These are phyloP conservation scores for Cololabis saira DNA, from an alignment of 2,113 vertebrate genomes.

Conservation along the genomic window DNA sequence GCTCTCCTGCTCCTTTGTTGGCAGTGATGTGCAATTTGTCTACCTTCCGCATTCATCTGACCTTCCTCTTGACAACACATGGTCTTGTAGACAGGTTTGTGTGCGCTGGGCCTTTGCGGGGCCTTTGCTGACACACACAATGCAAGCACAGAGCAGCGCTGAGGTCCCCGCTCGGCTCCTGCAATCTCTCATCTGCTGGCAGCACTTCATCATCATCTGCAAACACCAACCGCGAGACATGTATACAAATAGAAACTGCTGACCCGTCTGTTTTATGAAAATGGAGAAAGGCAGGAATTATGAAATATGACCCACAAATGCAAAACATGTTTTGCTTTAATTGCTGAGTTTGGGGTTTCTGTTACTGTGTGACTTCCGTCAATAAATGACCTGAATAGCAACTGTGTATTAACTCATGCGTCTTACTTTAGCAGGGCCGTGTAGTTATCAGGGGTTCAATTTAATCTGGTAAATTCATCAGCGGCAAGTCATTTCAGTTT, in stretches of 20 bases:
- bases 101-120: conserved; percentile 42
- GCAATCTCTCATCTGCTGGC: conserved; percentile 54
- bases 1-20: conserved; percentile 48
- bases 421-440: neutral
- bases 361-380: conserved; percentile 64
- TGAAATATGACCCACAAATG: conserved; percentile 55
- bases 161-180: conserved; percentile 40
- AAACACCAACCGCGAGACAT: conserved; percentile 24
- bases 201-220: conserved; percentile 58
- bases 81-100: conserved; percentile 58
- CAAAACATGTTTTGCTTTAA: conserved; percentile 62
- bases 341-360: conserved; percentile 68
- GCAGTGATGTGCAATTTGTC: conserved; percentile 69
- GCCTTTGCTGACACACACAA: conserved; percentile 61
- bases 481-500: neutral
- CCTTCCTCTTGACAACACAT: conserved; percentile 64
- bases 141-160: conserved; percentile 32
- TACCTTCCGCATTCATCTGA: conserved; percentile 62
- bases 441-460: conserved; percentile 1
- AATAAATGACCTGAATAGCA: conserved; percentile 19
- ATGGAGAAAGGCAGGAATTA: conserved; percentile 36
- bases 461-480: neutral
- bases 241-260: conserved; percentile 70
- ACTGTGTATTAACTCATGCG: neutral
- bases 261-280: conserved; percentile 47